Conservation (phyloP, 2,113 vertebrate genomes). For the Myodes glareolus region DNA sequence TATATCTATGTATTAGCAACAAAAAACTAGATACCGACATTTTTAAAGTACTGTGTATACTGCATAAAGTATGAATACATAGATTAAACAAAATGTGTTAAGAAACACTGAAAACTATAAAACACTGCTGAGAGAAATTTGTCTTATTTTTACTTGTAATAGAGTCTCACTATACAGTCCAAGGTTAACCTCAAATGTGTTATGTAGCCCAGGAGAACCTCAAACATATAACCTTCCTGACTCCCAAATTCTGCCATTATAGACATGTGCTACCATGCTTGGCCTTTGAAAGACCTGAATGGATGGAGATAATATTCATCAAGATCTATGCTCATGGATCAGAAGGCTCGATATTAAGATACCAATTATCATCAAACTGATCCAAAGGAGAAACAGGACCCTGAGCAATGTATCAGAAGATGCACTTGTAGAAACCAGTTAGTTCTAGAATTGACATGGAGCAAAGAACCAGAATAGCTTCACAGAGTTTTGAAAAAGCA, state of each 20-base stretch:
- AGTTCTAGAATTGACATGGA: not conserved
- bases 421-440: not conserved
- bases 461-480: not conserved
- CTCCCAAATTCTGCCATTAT: not conserved
- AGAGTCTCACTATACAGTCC: not conserved
- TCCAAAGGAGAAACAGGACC: not conserved
- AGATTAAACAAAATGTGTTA: not conserved
- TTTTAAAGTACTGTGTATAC: not conserved
- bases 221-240: not conserved
- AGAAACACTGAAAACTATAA: constrained; percentile 2
- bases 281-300: not conserved
- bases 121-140: not conserved
- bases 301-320: not conserved
- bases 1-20: constrained; percentile 13
- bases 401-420: not conserved
- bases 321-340: not conserved
- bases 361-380: not conserved
- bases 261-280: not conserved
- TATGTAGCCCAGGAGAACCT: not conserved
- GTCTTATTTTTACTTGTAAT: not conserved
- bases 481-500: not conserved
- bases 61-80: not conserved
- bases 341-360: not conserved
- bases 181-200: not conserved
- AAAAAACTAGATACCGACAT: not conserved